These are phyloP conservation scores for Ennomos quercinarius DNA, from an alignment of 2,888 invertebrate genomes.

Conservation along the genomic window DNA sequence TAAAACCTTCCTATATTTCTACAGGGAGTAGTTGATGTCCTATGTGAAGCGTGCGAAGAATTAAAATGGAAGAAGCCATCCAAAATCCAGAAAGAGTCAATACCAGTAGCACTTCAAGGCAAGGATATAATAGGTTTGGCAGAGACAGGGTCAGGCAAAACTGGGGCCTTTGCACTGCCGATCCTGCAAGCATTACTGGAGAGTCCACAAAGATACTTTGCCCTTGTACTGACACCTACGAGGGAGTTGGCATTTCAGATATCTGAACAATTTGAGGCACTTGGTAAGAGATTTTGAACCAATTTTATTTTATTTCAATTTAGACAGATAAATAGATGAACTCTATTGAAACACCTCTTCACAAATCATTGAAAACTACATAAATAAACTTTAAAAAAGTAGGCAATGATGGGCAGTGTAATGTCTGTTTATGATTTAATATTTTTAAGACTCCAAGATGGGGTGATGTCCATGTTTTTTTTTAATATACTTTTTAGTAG, in stretches of 20 bases:
- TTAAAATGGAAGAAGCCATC: slow-evolving; percentile 98
- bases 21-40: slow-evolving; percentile 95
- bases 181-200: slow-evolving; percentile 96
- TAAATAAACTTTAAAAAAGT: too few relatives aligned
- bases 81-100: slow-evolving; percentile 97
- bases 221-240: slow-evolving; percentile 97
- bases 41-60: slow-evolving; percentile 96
- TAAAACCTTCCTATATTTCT: slow-evolving; percentile 28
- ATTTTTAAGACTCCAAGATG: not conserved
- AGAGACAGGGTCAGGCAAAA: slow-evolving; percentile 98
- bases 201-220: slow-evolving; percentile 97
- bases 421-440: slow-evolving; percentile 10
- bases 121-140: slow-evolving; percentile 87
- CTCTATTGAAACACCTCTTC: too few relatives aligned
- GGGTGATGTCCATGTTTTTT: too few relatives aligned
- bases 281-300: slow-evolving; percentile 87
- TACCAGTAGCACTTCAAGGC: slow-evolving; percentile 96
- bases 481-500: too few relatives aligned
- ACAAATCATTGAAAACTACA: too few relatives aligned
- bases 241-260: slow-evolving; percentile 99
- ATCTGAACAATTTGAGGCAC: slow-evolving; percentile 98
- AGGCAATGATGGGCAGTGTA: too few relatives aligned
- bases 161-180: slow-evolving; percentile 98
- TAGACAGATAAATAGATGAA: too few relatives aligned
- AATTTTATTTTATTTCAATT: too few relatives aligned